Evolutionary conservation across 2,888 invertebrate species (phyloP).

Genomic region (Ormyrus rosae): DNA sequence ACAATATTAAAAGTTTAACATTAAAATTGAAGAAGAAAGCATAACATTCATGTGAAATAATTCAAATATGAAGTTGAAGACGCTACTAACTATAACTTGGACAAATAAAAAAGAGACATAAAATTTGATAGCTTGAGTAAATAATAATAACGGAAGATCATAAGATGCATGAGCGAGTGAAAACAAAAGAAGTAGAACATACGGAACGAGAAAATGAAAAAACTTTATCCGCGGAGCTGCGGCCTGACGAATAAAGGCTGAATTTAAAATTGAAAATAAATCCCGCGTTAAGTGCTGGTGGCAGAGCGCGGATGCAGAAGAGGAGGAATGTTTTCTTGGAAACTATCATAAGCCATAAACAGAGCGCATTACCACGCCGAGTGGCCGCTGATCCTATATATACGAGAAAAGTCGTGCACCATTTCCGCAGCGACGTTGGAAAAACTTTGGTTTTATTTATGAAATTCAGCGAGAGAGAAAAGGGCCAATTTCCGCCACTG

Average conservation of each 20-base stretch:
- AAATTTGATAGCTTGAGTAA: constrained; percentile 18
- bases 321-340: constrained; percentile 58
- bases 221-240: constrained; percentile 30
- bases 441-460: constrained; percentile 62
- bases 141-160: constrained; percentile 23
- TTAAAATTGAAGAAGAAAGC: too few species aligned
- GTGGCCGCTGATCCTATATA: constrained; percentile 55
- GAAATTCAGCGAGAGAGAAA: constrained; percentile 58
- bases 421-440: constrained; percentile 35
- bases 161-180: not conserved
- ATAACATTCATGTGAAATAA: too few species aligned
- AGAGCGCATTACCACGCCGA: constrained; percentile 43
- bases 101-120: constrained; percentile 10
- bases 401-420: constrained; percentile 49
- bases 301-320: constrained; percentile 9
- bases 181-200: not conserved
- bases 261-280: constrained; percentile 29
- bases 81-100: too few species aligned
- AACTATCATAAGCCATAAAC: constrained; percentile 62
- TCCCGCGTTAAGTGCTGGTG: constrained; percentile 22
- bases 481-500: constrained; percentile 41
- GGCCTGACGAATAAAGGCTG: constrained; percentile 55
- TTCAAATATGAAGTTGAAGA: too few species aligned
- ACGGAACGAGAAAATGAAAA: constrained; percentile 43
- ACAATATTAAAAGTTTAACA: too few species aligned